Conservation (phyloP, 2,113 vertebrate genomes). For the Neogobius melanostomus region DNA sequence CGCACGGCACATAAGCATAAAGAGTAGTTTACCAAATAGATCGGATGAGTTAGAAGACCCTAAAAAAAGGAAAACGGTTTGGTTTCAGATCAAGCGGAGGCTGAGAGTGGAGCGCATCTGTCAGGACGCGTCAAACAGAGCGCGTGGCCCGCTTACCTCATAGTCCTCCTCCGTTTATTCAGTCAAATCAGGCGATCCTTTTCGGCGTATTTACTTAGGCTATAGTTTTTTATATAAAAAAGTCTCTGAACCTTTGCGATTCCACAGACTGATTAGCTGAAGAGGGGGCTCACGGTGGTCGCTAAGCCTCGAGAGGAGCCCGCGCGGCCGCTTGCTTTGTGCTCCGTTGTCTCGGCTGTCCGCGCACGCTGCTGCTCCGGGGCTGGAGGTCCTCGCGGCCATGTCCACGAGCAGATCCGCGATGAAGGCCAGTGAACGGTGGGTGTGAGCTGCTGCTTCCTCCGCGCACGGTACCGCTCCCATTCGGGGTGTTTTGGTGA, state of each 20-base stretch:
- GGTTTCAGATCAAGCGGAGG: conserved; percentile 19
- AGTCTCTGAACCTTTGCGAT: neutral
- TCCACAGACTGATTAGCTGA: conserved; percentile 40
- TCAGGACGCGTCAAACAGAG: conserved; percentile 65
- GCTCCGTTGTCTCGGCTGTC: conserved; percentile 62
- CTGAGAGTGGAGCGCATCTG: conserved; percentile 49
- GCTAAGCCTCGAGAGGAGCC: conserved; percentile 4
- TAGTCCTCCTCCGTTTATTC: conserved; percentile 59
- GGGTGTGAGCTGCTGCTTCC: conserved; percentile 73
- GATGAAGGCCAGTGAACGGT: conserved; percentile 53
- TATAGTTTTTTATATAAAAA: neutral
- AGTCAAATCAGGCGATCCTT: conserved; percentile 30
- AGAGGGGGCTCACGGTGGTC: neutral
- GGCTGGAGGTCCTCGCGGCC: conserved; percentile 62
- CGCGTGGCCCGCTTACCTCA: conserved; percentile 78
- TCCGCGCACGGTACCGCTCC: conserved; percentile 79
- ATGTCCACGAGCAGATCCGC: conserved; percentile 75
- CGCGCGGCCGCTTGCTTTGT: conserved; percentile 57
- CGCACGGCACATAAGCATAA: neutral
- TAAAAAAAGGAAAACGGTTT: neutral
- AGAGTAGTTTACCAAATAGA: neutral
- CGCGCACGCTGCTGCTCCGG: conserved; percentile 38
- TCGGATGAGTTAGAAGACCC: neutral
- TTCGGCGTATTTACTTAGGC: neutral
- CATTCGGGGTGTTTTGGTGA: conserved; percentile 64